phyloP scores from a whole-genome alignment of 2,797 vertebrate genomes.

The Gymnothorax reevesii region DNA sequence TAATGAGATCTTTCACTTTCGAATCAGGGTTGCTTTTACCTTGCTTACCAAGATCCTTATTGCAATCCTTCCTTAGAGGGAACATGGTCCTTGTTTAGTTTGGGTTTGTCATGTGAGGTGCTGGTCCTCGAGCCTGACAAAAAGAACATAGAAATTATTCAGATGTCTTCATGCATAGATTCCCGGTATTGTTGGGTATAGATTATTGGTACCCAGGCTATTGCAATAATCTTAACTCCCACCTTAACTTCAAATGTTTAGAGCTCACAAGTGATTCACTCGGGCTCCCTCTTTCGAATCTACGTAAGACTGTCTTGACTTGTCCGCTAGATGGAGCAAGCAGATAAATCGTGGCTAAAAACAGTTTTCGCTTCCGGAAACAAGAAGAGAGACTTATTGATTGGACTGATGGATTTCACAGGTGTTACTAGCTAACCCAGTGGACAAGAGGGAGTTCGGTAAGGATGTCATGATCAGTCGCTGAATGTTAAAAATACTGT shows the following conservation, averaged over 20 bases:
- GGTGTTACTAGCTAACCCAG: neutral
- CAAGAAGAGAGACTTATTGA: neutral
- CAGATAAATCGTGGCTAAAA: neutral
- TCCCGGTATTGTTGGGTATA: neutral
- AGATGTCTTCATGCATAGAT: neutral
- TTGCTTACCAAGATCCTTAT: too few species aligned
- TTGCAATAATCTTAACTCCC: neutral
- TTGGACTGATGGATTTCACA: neutral
- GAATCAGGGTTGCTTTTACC: neutral
- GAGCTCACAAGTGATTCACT: neutral
- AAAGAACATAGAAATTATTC: neutral
- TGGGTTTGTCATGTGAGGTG: too few species aligned
- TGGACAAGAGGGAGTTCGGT: neutral
- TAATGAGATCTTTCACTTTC: neutral
- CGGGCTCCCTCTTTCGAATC: neutral
- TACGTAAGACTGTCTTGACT: neutral
- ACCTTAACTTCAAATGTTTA: neutral
- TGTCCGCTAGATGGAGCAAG: neutral
- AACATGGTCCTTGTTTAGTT: too few species aligned
- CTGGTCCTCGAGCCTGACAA: too few species aligned
- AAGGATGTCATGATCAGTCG: neutral
- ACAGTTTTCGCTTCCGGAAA: neutral
- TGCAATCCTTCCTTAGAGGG: too few species aligned
- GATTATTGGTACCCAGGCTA: neutral
- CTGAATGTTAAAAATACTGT: neutral